Base-by-base conservation (phyloP, 1,140 invertebrate genomes). In the Pomacea maculata region DNA sequence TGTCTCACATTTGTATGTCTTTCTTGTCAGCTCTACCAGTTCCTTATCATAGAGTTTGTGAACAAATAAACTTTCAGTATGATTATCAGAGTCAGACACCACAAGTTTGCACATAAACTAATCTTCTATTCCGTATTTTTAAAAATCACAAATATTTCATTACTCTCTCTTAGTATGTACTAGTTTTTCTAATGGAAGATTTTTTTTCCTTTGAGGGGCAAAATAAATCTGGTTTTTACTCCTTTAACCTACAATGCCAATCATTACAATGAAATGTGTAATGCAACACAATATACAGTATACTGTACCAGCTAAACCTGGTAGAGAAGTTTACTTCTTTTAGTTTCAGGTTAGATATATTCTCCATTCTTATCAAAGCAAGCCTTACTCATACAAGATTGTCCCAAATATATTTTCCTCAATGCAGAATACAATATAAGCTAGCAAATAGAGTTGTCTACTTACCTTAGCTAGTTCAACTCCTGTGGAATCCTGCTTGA, bases 1-100 rank as follows among this genome's bases (percentile, higher is more conserved):
- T n/a, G 85, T 87, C 45, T 90, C 87, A 83, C 86, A 87, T 72
- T 85, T 83, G 79, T 89, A 89, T 19, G 85, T 85, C 78, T 86
- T 88, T 68, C 83, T 80, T 34, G 87, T 86, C 25, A 80, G 81
- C 0, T 85, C 83, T 45, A 90, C 77, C 11, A 87, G 70, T 70
- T 87, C 82, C 89, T 90, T 81, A 15, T 79, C 80, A 74, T 71
- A 74, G 63, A 15, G 21, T 71, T 21, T 34, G 34, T 15, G 14
- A 71, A 71, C 14, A 25, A 21, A 21, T n/a, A 34, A 34, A 71
- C 4, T 65, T 17, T 65, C 64, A 65, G 17, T 3, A 65, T 65
- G 34, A 45, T 45, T 45, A 45, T 45, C 6, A 0, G 1, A 45
- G 34, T 45, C 34, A 45, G 34, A 45, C 2, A 4, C 34, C 34